Evolutionary conservation across 2,113 vertebrate genomes (phyloP), one percentile per base, ranked within the genome.

Genomic region (Verasper variegatus): DNA sequence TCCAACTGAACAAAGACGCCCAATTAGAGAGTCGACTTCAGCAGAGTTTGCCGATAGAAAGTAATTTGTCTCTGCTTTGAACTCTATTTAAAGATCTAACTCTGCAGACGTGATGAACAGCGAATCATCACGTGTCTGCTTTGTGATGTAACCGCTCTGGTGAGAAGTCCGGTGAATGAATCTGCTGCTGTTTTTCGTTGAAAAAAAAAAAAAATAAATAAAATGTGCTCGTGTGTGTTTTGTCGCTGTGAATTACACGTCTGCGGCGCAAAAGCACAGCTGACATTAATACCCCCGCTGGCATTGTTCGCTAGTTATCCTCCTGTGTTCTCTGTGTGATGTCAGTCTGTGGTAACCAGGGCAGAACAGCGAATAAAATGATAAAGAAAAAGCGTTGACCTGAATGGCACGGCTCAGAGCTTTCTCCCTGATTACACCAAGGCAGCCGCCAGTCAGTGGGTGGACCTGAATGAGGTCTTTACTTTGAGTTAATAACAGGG

Each of bases 401-500:
- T 80, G 74, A 82, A 85, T 81, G 81, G 55, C 84, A 71, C n/a
- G 68, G 83, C 85, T 80, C 74, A 62, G 64, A 67, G 75, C 76
- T 68, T 66, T 82, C 76, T 58, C 61, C 45, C 66, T 55, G 77
- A 89, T 86, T 86, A 75, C 65, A 64, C 80, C 68, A 74, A 85
- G 66, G 68, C 83, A 75, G 85, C 82, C 63, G 69, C 51, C 70
- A 69, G 83, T 83, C 84, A 71, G 70, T 64, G 75, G 74, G 71
- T 58, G 79, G 78, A 88, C 51, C 56, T 74, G 78, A 88, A 74
- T 55, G 63, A 88, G 75, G 80, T 77, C 83, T 90, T 88, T 84
- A 83, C 83, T 84, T 76, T 24, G 67, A 77, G 68, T 72, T 86
- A 85, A 91, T 86, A 87, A 84, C 76, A 42, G 76, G 86, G 71